These are phyloP conservation scores for Gnatocerus cornutus DNA, from an alignment of 2,888 invertebrate species.

Conservation along the genomic window DNA sequence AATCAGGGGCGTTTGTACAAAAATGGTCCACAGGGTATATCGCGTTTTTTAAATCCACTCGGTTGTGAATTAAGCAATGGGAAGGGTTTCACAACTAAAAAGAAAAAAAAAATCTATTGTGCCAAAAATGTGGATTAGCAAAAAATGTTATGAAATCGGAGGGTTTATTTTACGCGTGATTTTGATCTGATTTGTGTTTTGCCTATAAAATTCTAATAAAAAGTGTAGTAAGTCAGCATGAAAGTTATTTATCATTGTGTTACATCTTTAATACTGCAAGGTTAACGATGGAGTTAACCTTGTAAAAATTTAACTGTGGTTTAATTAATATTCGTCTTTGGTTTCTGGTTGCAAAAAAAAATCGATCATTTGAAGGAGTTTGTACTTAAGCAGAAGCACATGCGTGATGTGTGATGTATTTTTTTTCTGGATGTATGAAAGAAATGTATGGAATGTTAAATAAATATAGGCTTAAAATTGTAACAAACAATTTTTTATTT, in stretches of 20 bases:
- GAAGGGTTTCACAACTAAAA: no score
- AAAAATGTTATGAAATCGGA: no score
- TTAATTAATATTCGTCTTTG: slow-evolving; percentile 26
- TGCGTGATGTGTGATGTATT: slow-evolving; percentile 22
- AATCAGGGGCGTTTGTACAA: no score
- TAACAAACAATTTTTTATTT: slow-evolving; percentile 72
- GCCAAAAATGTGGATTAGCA: no score
- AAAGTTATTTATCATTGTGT: slow-evolving; percentile 28
- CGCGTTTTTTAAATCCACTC: no score
- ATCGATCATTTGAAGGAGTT: no score
- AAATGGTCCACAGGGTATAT: no score
- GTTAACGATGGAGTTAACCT: slow-evolving; percentile 38
- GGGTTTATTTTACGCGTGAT: no score
- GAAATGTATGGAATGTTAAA: slow-evolving; percentile 32
- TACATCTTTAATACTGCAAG: slow-evolving; percentile 38
- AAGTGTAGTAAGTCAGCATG: slow-evolving; percentile 16
- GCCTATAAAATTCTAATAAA: slow-evolving; percentile 4
- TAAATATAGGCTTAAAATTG: slow-evolving; percentile 57
- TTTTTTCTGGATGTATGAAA: slow-evolving; percentile 15
- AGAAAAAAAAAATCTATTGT: no score
- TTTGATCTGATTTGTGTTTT: no score
- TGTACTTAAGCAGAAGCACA: slow-evolving; percentile 29
- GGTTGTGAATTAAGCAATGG: no score
- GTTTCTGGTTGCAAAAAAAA: neutral
- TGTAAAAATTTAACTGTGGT: slow-evolving; percentile 30